These are phyloP conservation scores for Oreohelix idahoensis DNA, from an alignment of 1,140 invertebrate species.

Conservation along the genomic window DNA sequence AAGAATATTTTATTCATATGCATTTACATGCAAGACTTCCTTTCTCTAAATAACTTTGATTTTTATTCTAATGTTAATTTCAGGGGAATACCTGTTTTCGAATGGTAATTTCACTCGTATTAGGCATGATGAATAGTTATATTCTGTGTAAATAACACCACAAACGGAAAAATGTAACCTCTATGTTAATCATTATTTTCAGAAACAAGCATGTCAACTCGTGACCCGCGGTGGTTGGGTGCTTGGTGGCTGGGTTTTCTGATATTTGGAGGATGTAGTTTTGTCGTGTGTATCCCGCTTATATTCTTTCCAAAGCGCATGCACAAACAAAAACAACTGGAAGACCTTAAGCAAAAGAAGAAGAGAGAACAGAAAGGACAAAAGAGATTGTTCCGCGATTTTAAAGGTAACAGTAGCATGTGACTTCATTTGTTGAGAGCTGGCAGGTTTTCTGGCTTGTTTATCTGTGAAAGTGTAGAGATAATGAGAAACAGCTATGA, in stretches of 20 bases:
- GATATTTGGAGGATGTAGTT: constrained; percentile 49
- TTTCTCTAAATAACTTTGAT: too few species aligned
- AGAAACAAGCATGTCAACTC: constrained; percentile 55
- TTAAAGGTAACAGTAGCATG: neutral
- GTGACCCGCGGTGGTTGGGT: constrained; percentile 63
- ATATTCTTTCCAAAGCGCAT: constrained; percentile 53
- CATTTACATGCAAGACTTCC: too few species aligned
- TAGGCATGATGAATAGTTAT: too few species aligned
- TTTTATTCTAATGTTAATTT: too few species aligned
- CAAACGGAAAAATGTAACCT: neutral
- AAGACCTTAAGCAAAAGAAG: neutral
- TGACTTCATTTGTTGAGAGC: too few species aligned
- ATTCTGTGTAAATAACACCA: too few species aligned
- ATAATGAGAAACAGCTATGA: too few species aligned
- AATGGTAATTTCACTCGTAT: too few species aligned
- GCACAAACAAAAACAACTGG: neutral
- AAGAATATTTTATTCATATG: too few species aligned
- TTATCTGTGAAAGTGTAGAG: too few species aligned
- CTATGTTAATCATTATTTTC: neutral
- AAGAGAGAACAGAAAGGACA: neutral
- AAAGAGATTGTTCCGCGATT: neutral
- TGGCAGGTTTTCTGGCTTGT: too few species aligned
- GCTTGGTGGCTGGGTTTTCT: constrained; percentile 69
- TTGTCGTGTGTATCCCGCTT: constrained; percentile 52
- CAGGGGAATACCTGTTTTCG: too few species aligned